Evolutionary conservation across 2,888 invertebrate genomes (phyloP), one percentile per base, ranked within the genome.

Genomic region (Caenorhabditis uteleia): DNA sequence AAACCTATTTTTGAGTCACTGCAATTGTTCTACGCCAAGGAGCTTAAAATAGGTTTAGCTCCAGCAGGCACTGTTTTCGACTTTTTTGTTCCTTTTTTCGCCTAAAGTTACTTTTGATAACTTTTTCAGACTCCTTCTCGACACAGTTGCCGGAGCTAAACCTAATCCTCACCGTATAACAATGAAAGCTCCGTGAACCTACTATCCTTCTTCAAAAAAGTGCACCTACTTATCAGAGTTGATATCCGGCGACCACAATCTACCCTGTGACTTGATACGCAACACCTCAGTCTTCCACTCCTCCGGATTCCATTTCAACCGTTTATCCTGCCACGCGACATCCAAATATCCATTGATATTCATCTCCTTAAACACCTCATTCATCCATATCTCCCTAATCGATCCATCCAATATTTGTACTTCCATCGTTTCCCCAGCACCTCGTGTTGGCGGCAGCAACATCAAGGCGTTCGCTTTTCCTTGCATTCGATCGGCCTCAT

Each of bases 341-440:
- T 57, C 65, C 45, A 79, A 56, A 51, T 59, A 77, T 33, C 79
- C 79, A 46, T 77, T 75, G 56, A 79, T 74, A 48, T 78, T 77
- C 79, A 79, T 78, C 69, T 79, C 79, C 50, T 74, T 77, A 77
- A 77, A 78, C 36, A 79, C 70, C 45, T 79, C 79, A 46, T 78
- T 79, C 74, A 77, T 77, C 77, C 77, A 77, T 69, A 77, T 68
- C 33, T 75, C 73, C 0, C 71, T 47, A 33, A 77, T 64, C 12
- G 60, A 47, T 25, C 68, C 70, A 42, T 74, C 68, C n/a, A 75
- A 60, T 3, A 77, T 64, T 25, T 75, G 74, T 7, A 77, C 67
- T 21, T 75, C 75, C 10, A 77, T 59, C 2, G 72, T 77, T 47
- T 77, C 75, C 10, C 74, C 70, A 34, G 77, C 74, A 8, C 75